These are phyloP conservation scores for Acanthurus leucopareius DNA, from an alignment of 2,797 vertebrate species.

Conservation along the genomic window DNA sequence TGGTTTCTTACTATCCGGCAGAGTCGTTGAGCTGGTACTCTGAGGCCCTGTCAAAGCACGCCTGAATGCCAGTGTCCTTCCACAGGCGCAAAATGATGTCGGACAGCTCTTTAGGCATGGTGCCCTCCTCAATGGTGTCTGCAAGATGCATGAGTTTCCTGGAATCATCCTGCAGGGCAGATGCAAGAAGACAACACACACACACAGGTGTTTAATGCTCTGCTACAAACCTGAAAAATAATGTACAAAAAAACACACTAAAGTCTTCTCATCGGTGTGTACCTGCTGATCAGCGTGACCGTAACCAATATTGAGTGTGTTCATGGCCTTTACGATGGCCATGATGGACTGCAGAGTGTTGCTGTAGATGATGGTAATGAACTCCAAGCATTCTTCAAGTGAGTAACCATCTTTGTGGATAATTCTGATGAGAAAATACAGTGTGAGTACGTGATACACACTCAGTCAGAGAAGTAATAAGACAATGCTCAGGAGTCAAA, in stretches of 20 bases:
- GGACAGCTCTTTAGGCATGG: constrained; percentile 96
- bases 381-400: constrained; percentile 95
- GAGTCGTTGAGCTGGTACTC: constrained; percentile 99
- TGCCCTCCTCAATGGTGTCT: constrained; percentile 96
- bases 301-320: constrained; percentile 91
- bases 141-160: constrained; percentile 96
- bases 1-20: constrained; percentile 92
- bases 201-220: not conserved
- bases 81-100: constrained; percentile 95
- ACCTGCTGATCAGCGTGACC: constrained; percentile 93
- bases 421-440: constrained; percentile 86
- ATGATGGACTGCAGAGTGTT: constrained; percentile 97
- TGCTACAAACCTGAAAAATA: not conserved
- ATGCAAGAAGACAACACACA: constrained; percentile 2
- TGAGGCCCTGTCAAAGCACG: constrained; percentile 94
- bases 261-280: constrained; percentile 13
- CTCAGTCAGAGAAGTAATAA: not conserved
- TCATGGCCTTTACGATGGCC: constrained; percentile 96
- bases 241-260: not conserved
- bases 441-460: not conserved
- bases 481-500: not conserved
- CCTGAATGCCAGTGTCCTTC: constrained; percentile 96
- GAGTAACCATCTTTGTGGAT: constrained; percentile 99
- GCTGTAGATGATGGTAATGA: constrained; percentile 97
- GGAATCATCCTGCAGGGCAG: constrained; percentile 89